Conservation (phyloP, 2,113 vertebrate species). For the Synchiropus splendidus region DNA sequence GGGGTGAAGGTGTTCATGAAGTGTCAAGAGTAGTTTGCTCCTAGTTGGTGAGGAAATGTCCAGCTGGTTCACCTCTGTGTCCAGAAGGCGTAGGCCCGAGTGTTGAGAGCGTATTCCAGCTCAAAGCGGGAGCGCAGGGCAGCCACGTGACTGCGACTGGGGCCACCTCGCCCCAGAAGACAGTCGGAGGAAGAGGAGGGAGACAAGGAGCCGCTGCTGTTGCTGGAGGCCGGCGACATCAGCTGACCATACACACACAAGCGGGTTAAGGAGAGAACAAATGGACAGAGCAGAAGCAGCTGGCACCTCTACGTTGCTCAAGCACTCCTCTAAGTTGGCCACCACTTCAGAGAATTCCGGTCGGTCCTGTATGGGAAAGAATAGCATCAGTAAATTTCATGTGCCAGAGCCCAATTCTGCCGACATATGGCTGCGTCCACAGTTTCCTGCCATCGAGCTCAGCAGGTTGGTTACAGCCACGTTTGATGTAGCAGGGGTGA, state of each 20-base stretch:
- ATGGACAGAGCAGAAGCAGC: too few species aligned
- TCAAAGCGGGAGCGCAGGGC: conserved; percentile 82
- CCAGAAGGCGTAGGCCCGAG: conserved; percentile 69
- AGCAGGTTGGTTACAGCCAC: too few species aligned
- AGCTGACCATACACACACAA: conserved; percentile 55
- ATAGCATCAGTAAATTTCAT: too few species aligned
- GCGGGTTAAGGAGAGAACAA: neutral
- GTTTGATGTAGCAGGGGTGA: too few species aligned
- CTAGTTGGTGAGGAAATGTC: too few species aligned
- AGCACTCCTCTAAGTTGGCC: conserved; percentile 82
- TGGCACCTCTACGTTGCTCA: conserved; percentile 85
- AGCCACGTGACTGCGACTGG: conserved; percentile 81
- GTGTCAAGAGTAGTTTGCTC: too few species aligned
- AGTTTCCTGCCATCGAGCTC: too few species aligned
- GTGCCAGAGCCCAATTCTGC: too few species aligned
- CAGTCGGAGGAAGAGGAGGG: conserved; percentile 86
- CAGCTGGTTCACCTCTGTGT: conserved; percentile 66
- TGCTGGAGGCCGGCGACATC: conserved; percentile 90
- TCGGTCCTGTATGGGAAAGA: conserved; percentile 71
- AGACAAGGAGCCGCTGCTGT: conserved; percentile 87
- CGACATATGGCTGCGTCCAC: too few species aligned
- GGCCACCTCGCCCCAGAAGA: conserved; percentile 68
- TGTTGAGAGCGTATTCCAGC: conserved; percentile 80
- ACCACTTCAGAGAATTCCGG: conserved; percentile 92
- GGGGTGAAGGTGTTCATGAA: neutral